Conservation (phyloP, 2,797 vertebrate genomes). For the Bovichtus variegatus region DNA sequence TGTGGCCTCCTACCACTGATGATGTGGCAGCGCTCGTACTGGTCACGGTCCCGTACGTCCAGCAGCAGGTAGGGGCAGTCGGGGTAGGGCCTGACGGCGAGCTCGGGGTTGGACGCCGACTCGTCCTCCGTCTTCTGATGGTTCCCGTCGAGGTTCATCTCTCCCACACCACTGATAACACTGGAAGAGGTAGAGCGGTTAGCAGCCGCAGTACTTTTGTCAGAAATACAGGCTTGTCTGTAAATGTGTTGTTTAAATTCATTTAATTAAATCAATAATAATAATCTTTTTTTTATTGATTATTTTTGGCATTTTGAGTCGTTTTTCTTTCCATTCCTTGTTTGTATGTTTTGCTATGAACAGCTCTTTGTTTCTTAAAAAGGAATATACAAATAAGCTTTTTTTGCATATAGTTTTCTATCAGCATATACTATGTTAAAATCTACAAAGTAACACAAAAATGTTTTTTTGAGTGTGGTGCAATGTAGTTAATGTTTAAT, state of each 20-base stretch:
- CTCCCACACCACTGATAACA: slow-evolving; percentile 94
- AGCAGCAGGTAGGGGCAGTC: slow-evolving; percentile 96
- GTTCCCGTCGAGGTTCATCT: slow-evolving; percentile 88
- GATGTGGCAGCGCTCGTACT: slow-evolving; percentile 91
- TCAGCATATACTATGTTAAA: too few relatives aligned
- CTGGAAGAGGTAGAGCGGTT: slow-evolving; percentile 69
- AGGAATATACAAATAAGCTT: too few relatives aligned
- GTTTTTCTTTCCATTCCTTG: not conserved
- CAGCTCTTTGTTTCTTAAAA: too few relatives aligned
- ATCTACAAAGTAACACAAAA: too few relatives aligned
- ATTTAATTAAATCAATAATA: too few relatives aligned
- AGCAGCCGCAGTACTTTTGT: not conserved
- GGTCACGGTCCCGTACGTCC: slow-evolving; percentile 92
- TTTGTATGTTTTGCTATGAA: not conserved
- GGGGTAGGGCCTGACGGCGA: slow-evolving; percentile 84
- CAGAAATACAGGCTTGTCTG: not conserved
- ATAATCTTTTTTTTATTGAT: not conserved
- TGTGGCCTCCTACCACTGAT: slow-evolving; percentile 86
- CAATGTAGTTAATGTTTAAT: too few relatives aligned
- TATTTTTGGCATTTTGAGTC: too few relatives aligned
- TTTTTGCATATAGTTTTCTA: too few relatives aligned
- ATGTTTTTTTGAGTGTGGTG: too few relatives aligned
- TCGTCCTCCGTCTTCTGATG: slow-evolving; percentile 49
- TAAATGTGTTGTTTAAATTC: not conserved
- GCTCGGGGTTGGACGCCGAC: slow-evolving; percentile 25